phyloP scores from a whole-genome alignment of 2,113 vertebrate genomes.

The Trachemys scripta region DNA sequence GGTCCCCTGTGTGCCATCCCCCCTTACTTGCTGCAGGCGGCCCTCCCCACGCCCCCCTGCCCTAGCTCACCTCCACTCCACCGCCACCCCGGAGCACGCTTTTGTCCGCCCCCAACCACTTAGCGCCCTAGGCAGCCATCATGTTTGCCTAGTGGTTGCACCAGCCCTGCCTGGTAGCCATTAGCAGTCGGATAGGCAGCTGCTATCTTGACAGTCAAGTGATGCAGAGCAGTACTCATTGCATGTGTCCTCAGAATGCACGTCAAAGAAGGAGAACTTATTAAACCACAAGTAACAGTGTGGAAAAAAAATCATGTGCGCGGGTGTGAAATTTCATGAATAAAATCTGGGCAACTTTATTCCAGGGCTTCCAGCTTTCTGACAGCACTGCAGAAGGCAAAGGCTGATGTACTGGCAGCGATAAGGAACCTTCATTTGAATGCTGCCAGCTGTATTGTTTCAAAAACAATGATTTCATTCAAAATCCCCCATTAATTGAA shows the following conservation, averaged over 20 bases:
- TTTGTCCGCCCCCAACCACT: too few species aligned
- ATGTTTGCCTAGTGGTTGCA: too few species aligned
- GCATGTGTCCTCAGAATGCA: conserved; percentile 14
- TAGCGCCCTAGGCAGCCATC: too few species aligned
- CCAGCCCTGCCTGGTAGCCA: background rate
- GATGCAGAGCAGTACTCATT: background rate
- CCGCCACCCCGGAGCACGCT: too few species aligned
- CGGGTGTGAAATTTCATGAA: background rate
- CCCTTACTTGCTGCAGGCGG: too few species aligned
- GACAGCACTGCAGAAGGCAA: background rate
- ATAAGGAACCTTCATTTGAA: background rate
- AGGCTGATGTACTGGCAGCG: background rate
- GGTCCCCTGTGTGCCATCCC: too few species aligned
- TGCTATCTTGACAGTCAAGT: background rate
- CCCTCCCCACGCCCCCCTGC: too few species aligned
- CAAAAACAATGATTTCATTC: conserved; percentile 1
- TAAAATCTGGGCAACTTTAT: background rate
- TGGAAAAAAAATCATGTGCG: background rate
- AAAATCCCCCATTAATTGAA: background rate
- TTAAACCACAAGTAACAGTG: conserved; percentile 4
- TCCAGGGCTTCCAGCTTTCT: background rate
- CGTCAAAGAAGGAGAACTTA: background rate
- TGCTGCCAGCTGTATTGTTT: background rate
- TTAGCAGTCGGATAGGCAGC: background rate
- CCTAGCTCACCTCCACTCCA: too few species aligned